A percentile compares a stretch with the other conserved stretches of the same genome.
Conservation (phyloP, 2,113 vertebrate genomes). For the Daboia siamensis region DNA sequence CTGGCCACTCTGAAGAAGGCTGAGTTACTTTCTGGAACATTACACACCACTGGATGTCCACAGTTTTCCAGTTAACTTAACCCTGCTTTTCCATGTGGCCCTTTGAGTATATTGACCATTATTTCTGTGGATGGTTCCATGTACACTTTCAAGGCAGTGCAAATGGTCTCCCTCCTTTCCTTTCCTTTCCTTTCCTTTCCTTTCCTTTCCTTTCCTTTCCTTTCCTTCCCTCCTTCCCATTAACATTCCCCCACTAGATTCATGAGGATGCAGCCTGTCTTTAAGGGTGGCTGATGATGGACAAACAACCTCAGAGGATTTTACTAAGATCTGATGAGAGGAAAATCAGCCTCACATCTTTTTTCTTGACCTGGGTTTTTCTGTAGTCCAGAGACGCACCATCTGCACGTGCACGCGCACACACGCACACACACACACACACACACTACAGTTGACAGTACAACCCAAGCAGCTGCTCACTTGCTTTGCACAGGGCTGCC, state of each 20-base stretch:
- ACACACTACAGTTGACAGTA: not conserved
- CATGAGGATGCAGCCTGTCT: not conserved
- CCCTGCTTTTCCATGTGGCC: not conserved
- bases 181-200: too few relatives aligned
- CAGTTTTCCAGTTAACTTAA: not conserved
- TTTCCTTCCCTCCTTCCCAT: not conserved
- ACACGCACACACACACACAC: not conserved
- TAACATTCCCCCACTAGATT: not conserved
- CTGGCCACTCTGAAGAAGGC: not conserved
- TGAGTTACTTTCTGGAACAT: not conserved
- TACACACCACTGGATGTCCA: not conserved
- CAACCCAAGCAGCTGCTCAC: not conserved
- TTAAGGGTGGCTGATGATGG: not conserved
- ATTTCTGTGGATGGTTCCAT: not conserved
- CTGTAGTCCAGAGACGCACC: too few relatives aligned
- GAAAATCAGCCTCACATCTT: not conserved
- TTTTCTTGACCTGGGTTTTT: not conserved
- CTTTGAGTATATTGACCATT: not conserved
- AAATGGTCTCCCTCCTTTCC: not conserved
- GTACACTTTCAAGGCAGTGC: too few relatives aligned
- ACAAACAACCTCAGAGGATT: not conserved
- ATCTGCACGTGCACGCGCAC: not conserved
- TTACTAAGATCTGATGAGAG: not conserved
- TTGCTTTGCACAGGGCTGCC: not conserved
- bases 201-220: too few relatives aligned